A percentile compares a stretch with the other conserved stretches of the same genome.
These are phyloP conservation scores for Listronotus oregonensis DNA, from an alignment of 1,140 invertebrate species.

Conservation along the genomic window DNA sequence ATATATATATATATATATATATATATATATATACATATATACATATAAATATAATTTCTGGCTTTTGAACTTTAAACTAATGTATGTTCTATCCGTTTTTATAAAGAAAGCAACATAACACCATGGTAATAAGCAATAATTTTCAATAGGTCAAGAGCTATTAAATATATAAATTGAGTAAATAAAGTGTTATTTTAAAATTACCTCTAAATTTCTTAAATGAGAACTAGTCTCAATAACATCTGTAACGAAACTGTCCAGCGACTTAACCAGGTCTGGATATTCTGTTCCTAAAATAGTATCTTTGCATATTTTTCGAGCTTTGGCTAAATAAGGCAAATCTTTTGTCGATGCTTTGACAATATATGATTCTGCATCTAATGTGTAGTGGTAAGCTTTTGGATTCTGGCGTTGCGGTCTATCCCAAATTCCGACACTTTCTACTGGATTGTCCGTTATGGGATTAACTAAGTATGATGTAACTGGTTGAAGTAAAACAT, in stretches of 20 bases:
- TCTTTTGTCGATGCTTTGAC: conserved; percentile 35
- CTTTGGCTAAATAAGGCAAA: conserved; percentile 60
- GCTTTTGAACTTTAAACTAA: too few species aligned
- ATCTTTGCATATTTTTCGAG: conserved; percentile 67
- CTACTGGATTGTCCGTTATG: conserved; percentile 49
- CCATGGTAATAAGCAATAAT: too few species aligned
- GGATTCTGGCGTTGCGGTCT: conserved; percentile 58
- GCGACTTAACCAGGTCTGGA: conserved; percentile 60
- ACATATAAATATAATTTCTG: too few species aligned
- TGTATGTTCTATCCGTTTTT: too few species aligned
- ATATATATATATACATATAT: too few species aligned
- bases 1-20: too few species aligned
- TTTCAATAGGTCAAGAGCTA: too few species aligned
- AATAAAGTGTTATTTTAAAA: too few species aligned
- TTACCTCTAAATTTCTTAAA: conserved; percentile 68
- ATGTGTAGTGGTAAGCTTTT: conserved; percentile 59
- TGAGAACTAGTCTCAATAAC: conserved; percentile 68
- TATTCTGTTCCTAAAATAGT: conserved; percentile 63
- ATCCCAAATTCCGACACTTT: conserved; percentile 62
- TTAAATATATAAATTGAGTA: too few species aligned
- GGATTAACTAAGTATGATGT: conserved; percentile 55
- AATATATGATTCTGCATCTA: conserved; percentile 56
- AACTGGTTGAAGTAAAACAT: conserved; percentile 62
- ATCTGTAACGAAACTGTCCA: conserved; percentile 69
- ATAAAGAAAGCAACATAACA: too few species aligned